Evolutionary conservation across 1,140 invertebrate species (phyloP).

Genomic region (Calliopsis andreniformis): DNA sequence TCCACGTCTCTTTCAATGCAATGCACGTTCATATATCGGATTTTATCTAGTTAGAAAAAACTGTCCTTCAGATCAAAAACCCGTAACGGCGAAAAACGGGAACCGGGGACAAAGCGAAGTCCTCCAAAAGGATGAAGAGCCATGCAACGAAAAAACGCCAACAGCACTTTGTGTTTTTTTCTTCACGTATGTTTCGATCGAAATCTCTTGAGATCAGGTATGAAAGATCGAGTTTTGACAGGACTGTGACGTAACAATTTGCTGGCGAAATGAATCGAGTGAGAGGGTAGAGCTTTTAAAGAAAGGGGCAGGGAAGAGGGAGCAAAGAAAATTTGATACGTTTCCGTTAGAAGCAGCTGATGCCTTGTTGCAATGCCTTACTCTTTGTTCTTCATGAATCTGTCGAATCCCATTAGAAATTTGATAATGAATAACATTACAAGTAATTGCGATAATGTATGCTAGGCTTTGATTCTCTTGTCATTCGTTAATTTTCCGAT

Average conservation of each 20-base stretch:
- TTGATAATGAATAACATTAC: no score
- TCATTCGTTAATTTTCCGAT: no score
- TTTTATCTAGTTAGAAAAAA: constrained; percentile 6
- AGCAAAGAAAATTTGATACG: constrained; percentile 45
- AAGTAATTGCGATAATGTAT: no score
- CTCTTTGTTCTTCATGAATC: constrained; percentile 34
- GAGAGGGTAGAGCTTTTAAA: background rate
- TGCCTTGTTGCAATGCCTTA: constrained; percentile 1
- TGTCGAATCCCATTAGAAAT: constrained; percentile 5
- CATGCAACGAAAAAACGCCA: constrained; percentile 5
- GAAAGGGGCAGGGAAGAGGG: background rate
- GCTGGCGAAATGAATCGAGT: constrained; percentile 16
- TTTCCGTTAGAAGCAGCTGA: constrained; percentile 50
- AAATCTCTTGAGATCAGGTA: constrained; percentile 39
- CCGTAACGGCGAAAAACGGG: constrained; percentile 2
- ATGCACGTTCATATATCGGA: background rate
- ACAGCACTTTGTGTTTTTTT: background rate
- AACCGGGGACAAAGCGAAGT: constrained; percentile 10
- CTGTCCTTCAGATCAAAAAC: background rate
- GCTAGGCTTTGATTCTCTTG: no score
- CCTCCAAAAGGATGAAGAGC: constrained; percentile 34
- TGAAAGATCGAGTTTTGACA: constrained; percentile 53
- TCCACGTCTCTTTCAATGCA: no score
- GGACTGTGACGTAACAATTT: constrained; percentile 47
- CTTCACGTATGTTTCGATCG: constrained; percentile 10